These are phyloP conservation scores for Pararge aegeria DNA, from an alignment of 1,140 invertebrate species.

Conservation along the genomic window DNA sequence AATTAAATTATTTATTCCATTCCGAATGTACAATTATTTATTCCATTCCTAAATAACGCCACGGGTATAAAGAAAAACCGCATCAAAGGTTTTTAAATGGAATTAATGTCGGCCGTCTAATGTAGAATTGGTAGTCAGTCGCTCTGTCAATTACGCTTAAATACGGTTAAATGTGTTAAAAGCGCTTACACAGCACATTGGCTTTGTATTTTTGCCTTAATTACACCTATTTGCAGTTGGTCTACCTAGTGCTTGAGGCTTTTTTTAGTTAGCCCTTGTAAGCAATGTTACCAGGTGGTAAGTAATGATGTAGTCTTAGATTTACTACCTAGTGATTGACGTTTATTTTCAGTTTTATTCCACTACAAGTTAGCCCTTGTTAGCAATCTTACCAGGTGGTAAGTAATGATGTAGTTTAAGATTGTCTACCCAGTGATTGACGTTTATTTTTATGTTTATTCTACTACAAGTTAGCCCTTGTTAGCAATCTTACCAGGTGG, in stretches of 20 bases:
- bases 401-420: no score
- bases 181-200: conserved; percentile 2
- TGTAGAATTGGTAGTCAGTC: conserved; percentile 20
- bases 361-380: no score
- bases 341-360: no score
- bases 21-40: neutral
- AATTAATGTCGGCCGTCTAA: conserved; percentile 15
- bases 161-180: conserved; percentile 3
- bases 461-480: no score
- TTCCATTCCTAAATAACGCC: neutral
- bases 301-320: no score
- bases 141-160: conserved; percentile 28
- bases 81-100: conserved; percentile 8
- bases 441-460: no score
- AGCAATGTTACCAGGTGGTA: no score
- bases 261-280: neutral
- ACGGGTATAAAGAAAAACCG: conserved; percentile 9
- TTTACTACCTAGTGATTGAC: no score
- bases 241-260: neutral
- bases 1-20: no score
- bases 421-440: no score
- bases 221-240: neutral
- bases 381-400: no score
- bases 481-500: no score
- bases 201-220: conserved; percentile 22